Evolutionary conservation across 2,888 invertebrate species (phyloP).

Genomic region (Yponomeuta evonymella): DNA sequence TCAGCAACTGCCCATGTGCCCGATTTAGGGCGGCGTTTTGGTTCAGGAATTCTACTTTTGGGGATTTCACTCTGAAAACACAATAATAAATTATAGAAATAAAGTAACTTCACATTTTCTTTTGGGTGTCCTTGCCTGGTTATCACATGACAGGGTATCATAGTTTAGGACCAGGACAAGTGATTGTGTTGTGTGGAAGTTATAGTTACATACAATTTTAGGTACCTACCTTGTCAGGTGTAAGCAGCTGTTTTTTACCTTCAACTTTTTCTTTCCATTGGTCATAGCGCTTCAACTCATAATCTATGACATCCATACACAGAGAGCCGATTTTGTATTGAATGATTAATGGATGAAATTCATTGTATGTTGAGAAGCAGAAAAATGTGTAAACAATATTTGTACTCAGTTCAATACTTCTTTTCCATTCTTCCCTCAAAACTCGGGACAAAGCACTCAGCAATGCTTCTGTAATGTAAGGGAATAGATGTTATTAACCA

Average conservation of each 20-base stretch:
- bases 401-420: conserved; percentile 95
- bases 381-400: conserved; percentile 98
- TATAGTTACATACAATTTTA: too few relatives aligned
- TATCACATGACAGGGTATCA: too few relatives aligned
- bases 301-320: conserved; percentile 97
- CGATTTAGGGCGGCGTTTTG: conserved; percentile 84
- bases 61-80: conserved; percentile 77
- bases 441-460: conserved; percentile 97
- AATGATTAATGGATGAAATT: conserved; percentile 95
- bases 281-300: conserved; percentile 94
- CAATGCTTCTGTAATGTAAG: conserved; percentile 85
- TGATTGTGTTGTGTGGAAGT: too few relatives aligned
- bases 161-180: too few relatives aligned
- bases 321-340: conserved; percentile 98
- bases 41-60: conserved; percentile 82
- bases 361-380: conserved; percentile 96
- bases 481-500: conserved; percentile 17
- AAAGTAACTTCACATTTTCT: not conserved
- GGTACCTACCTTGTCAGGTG: conserved; percentile 64
- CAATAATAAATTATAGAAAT: conserved; percentile 9
- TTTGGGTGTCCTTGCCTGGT: too few relatives aligned
- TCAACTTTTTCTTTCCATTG: conserved; percentile 87
- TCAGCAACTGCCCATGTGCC: conserved; percentile 81
- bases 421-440: conserved; percentile 97
- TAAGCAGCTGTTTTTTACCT: conserved; percentile 61